phyloP scores from a whole-genome alignment of 2,888 invertebrate species.

The Phlogophora meticulosa region DNA sequence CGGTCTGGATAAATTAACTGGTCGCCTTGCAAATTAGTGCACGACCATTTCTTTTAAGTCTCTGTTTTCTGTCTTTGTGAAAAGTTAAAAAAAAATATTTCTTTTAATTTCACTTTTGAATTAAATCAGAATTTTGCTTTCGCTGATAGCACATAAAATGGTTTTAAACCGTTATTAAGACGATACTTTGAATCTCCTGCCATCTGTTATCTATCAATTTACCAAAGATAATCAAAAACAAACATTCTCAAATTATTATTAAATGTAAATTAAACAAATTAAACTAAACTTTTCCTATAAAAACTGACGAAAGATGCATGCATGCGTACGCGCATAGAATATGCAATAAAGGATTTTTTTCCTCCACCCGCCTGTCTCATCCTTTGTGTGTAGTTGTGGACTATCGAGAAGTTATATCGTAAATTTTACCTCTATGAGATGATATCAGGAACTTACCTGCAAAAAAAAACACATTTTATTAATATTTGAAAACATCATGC shows the following conservation, averaged over 20 bases:
- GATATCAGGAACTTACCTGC: conserved; percentile 72
- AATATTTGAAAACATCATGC: conserved; percentile 42
- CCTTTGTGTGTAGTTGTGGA: conserved; percentile 47
- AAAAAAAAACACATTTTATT: conserved; percentile 63
- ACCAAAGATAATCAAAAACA: neutral
- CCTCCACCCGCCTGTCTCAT: conserved; percentile 4
- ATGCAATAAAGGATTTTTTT: conserved; percentile 55
- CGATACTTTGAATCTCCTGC: too few relatives aligned
- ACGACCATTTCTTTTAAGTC: conserved; percentile 27
- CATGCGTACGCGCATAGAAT: conserved; percentile 50
- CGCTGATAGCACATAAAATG: too few relatives aligned
- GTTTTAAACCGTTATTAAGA: too few relatives aligned
- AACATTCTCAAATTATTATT: conserved; percentile 7
- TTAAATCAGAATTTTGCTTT: too few relatives aligned
- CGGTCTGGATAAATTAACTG: conserved; percentile 29
- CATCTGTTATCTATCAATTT: too few relatives aligned
- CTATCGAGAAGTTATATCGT: conserved; percentile 64
- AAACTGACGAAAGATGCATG: conserved; percentile 50
- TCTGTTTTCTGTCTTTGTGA: neutral
- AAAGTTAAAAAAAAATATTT: neutral
- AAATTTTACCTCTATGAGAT: conserved; percentile 67
- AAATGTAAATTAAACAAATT: conserved; percentile 48
- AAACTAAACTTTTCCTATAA: conserved; percentile 42
- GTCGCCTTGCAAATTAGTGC: conserved; percentile 34
- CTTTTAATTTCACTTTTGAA: neutral